A percentile compares a stretch with the other conserved stretches of the same genome.
Evolutionary conservation across 1,140 invertebrate genomes (phyloP).

Genomic region (Acarapis woodi): DNA sequence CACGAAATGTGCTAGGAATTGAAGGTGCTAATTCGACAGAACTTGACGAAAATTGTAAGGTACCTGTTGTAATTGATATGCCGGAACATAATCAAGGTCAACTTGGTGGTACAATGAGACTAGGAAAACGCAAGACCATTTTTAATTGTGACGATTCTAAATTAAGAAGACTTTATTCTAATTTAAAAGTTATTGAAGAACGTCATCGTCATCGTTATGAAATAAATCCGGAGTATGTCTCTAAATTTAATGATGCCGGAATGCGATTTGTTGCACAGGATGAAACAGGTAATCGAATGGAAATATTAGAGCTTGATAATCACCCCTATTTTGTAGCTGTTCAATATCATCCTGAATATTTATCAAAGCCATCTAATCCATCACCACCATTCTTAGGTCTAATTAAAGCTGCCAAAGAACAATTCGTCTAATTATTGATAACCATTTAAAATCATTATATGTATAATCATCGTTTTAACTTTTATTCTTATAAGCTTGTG

Average conservation of each 20-base stretch:
- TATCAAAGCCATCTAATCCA: conserved; percentile 67
- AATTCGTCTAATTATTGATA: too few relatives aligned
- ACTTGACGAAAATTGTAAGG: conserved; percentile 34
- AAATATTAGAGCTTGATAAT: conserved; percentile 32
- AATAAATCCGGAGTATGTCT: conserved; percentile 67
- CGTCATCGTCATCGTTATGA: conserved; percentile 78
- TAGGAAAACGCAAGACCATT: conserved; percentile 62
- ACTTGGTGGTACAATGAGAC: conserved; percentile 93
- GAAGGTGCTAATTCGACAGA: conserved; percentile 62
- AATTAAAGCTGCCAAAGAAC: conserved; percentile 23
- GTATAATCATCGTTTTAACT: too few relatives aligned
- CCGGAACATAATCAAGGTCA: conserved; percentile 69
- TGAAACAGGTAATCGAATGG: conserved; percentile 38
- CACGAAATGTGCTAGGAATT: conserved; percentile 42
- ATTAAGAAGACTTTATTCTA: conserved; percentile 20
- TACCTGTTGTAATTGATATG: conserved; percentile 88
- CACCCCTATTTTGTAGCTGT: conserved; percentile 84
- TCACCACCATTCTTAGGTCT: conserved; percentile 85
- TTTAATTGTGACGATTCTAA: conserved; percentile 24
- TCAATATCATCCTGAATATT: conserved; percentile 93
- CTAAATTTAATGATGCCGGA: conserved; percentile 42
- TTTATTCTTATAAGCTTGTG: too few relatives aligned
- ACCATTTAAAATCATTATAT: too few relatives aligned
- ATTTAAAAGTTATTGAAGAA: conserved; percentile 54
- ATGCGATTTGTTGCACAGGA: conserved; percentile 61